Percentiles rank a stretch among this genome's conserved stretches.
phyloP scores from a whole-genome alignment of 2,888 invertebrate species.

The Limenitis camilla region DNA sequence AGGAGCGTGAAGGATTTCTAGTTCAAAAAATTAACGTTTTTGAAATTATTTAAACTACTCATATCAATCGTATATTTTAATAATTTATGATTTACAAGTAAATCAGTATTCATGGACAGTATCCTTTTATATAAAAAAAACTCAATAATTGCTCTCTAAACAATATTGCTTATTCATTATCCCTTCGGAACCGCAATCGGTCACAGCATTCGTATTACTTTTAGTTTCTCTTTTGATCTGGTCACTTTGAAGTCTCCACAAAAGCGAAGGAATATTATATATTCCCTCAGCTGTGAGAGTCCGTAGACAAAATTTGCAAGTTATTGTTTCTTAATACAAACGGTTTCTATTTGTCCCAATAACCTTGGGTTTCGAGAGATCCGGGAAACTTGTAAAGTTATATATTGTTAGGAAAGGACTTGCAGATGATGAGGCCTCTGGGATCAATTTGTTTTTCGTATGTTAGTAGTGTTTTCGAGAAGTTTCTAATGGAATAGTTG shows the following conservation, averaged over 20 bases:
- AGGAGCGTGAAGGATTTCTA: too few species aligned
- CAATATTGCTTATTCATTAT: too few species aligned
- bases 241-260: conserved; percentile 25
- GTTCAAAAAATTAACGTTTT: too few species aligned
- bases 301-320: conserved; percentile 24
- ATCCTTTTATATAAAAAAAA: too few species aligned
- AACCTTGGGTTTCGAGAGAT: conserved; percentile 2
- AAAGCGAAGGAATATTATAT: conserved; percentile 22
- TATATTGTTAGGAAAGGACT: conserved; percentile 18
- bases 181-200: conserved; percentile 10
- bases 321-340: conserved; percentile 27
- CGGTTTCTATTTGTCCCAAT: conserved; percentile 4
- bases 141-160: too few species aligned
- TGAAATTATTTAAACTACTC: too few species aligned
- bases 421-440: conserved; percentile 12
- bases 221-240: conserved; percentile 23
- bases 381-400: conserved; percentile 18
- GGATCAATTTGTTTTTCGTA: conserved; percentile 9
- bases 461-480: background rate
- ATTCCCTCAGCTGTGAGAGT: conserved; percentile 21
- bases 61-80: too few species aligned
- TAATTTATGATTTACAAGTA: too few species aligned
- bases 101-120: too few species aligned
- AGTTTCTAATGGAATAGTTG: too few species aligned
- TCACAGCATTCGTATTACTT: conserved; percentile 13